Percentiles rank a stretch among this genome's conserved stretches.
These are phyloP conservation scores for Atta texana DNA, from an alignment of 1,140 invertebrate species.

Conservation along the genomic window DNA sequence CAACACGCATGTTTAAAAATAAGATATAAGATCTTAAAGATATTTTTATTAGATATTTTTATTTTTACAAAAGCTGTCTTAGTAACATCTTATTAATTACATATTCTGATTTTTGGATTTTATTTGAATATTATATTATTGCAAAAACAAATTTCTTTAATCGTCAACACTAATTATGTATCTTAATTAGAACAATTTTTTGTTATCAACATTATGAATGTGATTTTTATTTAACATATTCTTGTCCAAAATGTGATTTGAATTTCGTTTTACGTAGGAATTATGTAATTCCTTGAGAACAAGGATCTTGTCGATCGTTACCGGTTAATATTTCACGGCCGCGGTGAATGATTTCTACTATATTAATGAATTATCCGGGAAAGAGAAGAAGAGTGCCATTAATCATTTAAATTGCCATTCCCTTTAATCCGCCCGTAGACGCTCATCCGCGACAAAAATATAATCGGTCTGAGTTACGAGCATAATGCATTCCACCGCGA, in stretches of 20 bases:
- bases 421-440: constrained; percentile 53
- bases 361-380: constrained; percentile 57
- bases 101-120: no score
- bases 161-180: constrained; percentile 9
- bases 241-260: neutral
- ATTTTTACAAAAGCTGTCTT: no score
- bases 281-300: constrained; percentile 1
- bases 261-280: constrained; percentile 7
- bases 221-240: neutral
- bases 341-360: constrained; percentile 51
- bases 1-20: no score
- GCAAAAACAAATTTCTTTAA: neutral
- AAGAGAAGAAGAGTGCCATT: constrained; percentile 48
- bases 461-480: constrained; percentile 63
- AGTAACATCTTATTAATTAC: no score
- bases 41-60: no score
- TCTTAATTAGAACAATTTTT: neutral
- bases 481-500: constrained; percentile 48
- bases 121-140: no score
- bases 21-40: no score
- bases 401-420: constrained; percentile 62
- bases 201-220: neutral
- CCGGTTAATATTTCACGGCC: constrained; percentile 55
- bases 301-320: constrained; percentile 14
- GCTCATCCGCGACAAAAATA: constrained; percentile 49